Conservation (phyloP, 2,888 invertebrate genomes). For the Odontocolon sp. region DNA sequence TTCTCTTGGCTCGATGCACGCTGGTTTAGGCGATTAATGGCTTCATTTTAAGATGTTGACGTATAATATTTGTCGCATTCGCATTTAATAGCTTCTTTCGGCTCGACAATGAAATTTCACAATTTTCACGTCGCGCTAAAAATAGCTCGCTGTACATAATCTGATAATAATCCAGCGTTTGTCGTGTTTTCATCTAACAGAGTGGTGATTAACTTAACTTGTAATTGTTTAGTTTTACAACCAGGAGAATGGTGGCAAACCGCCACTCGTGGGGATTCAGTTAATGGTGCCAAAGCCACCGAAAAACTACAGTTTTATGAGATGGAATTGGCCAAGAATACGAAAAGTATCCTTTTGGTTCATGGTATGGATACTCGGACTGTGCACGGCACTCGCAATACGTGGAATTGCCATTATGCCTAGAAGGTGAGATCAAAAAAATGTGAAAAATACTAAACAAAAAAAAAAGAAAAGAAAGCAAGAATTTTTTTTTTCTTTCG, state of each 20-base stretch:
- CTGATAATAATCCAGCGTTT: neutral
- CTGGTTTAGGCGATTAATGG: conserved; percentile 12
- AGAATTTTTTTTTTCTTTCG: neutral
- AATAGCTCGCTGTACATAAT: conserved; percentile 13
- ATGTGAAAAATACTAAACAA: neutral
- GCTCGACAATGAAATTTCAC: conserved; percentile 9
- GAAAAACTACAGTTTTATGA: conserved; percentile 83
- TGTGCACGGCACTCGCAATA: conserved; percentile 88
- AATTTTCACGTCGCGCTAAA: conserved; percentile 2
- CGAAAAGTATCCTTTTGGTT: conserved; percentile 88
- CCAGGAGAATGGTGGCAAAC: conserved; percentile 81
- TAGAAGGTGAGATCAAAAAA: conserved; percentile 78
- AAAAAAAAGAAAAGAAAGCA: neutral
- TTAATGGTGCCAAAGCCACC: conserved; percentile 79
- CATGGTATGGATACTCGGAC: conserved; percentile 87
- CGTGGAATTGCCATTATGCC: conserved; percentile 89
- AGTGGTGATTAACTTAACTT: conserved; percentile 14
- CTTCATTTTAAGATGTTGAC: conserved; percentile 27
- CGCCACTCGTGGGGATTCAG: conserved; percentile 79
- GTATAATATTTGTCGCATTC: conserved; percentile 17
- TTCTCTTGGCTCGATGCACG: conserved; percentile 21
- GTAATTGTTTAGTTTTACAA: conserved; percentile 78
- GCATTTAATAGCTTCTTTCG: neutral
- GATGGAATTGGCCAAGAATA: conserved; percentile 92
- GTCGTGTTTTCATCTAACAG: neutral